phyloP scores from a whole-genome alignment of 1,140 invertebrate genomes.

The Babylonia areolata region DNA sequence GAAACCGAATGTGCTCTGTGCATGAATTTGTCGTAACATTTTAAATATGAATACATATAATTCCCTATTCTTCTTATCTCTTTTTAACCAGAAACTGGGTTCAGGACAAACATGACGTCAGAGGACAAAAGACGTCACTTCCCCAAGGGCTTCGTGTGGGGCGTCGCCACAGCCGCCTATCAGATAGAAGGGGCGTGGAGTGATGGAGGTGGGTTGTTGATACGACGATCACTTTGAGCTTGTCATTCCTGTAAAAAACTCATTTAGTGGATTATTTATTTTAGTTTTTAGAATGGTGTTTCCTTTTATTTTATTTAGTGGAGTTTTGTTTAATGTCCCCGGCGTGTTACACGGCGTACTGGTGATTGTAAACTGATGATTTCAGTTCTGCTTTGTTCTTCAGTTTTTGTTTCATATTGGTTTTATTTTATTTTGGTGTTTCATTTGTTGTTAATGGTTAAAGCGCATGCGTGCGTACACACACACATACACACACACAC shows the following conservation, averaged over 20 bases:
- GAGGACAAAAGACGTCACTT: conserved; percentile 47
- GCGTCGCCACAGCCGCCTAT: conserved; percentile 75
- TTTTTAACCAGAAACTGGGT: background rate
- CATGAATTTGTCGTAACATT: background rate
- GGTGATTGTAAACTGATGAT: background rate
- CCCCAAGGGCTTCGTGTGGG: conserved; percentile 73
- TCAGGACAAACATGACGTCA: background rate
- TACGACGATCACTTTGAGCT: background rate
- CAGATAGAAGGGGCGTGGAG: conserved; percentile 77
- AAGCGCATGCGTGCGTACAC: no score
- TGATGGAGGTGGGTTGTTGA: conserved; percentile 64
- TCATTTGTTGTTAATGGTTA: no score
- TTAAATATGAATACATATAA: background rate
- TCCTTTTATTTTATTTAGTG: background rate
- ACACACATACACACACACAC: no score
- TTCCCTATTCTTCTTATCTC: background rate
- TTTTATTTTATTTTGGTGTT: no score
- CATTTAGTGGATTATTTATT: background rate
- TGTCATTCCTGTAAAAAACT: no score
- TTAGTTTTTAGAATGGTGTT: background rate
- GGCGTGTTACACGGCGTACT: no score
- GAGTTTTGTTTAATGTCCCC: background rate
- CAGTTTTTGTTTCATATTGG: no score
- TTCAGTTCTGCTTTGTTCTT: no score
- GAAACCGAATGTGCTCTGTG: background rate